Percentiles rank a stretch among this genome's conserved stretches.
Evolutionary conservation across 2,113 vertebrate genomes (phyloP).

Genomic region (Hassar affinis): DNA sequence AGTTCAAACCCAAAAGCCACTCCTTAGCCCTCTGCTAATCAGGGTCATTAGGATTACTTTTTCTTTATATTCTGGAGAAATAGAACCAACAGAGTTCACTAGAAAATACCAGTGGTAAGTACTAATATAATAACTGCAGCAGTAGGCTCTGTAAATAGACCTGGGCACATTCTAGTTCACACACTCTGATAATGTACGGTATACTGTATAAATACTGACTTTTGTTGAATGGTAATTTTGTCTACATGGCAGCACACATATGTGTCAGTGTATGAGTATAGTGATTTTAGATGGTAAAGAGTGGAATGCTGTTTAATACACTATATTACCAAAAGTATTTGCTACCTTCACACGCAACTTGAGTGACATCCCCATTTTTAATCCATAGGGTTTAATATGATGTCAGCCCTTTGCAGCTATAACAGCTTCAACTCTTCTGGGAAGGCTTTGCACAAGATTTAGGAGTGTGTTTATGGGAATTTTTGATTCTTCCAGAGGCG

Average conservation of each 20-base stretch:
- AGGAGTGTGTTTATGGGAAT: no score
- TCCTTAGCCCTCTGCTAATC: neutral
- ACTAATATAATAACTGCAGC: neutral
- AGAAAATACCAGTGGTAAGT: neutral
- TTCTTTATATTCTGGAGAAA: neutral
- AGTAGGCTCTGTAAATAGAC: neutral
- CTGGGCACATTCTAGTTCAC: neutral
- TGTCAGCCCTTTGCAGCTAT: no score
- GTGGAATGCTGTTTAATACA: neutral
- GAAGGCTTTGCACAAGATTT: no score
- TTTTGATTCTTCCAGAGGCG: no score
- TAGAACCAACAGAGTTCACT: neutral
- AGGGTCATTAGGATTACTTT: neutral
- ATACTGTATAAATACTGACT: neutral
- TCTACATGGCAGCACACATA: neutral
- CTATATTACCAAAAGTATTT: no score
- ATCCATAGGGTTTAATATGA: no score
- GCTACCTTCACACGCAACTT: no score
- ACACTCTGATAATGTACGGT: neutral
- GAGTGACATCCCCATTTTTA: no score
- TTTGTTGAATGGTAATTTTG: neutral
- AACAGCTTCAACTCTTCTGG: no score
- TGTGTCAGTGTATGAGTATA: neutral
- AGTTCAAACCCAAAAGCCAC: neutral
- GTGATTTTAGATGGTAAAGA: neutral